Evolutionary conservation across 2,888 invertebrate species (phyloP), one percentile per base, ranked within the genome.

Genomic region (Eupithecia inturbata): DNA sequence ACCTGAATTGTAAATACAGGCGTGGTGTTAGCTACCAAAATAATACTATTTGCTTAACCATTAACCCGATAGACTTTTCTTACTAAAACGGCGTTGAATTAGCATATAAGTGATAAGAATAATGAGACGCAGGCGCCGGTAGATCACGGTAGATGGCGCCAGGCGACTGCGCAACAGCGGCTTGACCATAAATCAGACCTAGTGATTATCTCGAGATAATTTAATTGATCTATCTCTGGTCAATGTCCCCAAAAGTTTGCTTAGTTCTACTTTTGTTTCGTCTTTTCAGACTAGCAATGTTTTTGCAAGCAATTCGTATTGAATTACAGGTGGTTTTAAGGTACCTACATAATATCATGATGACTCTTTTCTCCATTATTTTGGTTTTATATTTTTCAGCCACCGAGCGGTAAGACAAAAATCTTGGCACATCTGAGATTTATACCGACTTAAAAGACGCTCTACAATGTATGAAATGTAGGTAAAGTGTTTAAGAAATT

Each of bases 121-220:
- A 90, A 90, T 88, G 89, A 91, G 86, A 81, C 85, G 82, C 83
- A 83, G 81, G 82, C 85, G 79, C 77, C 77, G 73, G 70, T 76
- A 73, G 72, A 73, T 73, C 92, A 90, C 91, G 85, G 82, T 89
- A 91, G 91, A 91, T 91, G 93, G 92, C 92, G 93, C 92, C 93
- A 87, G 81, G 70, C 82, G 78, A 71, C 74, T 75, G 77, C 74
- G 77, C 78, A 74, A 75, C 64, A 66, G 68, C 72, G 64, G 62
- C 68, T 75, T 80, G 81, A 82, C 81, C 84, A 83, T 76, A 84
- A 84, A 85, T 84, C 80, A 83, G 82, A 82, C 1, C 76, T 67
- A 7, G 75, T 77, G 82, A 83, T 81, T 81, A 75, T 76, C 71
- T 62, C 68, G 75, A 57, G 73, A 75, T 67, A 70, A 70, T 70